These are phyloP conservation scores for Sebastes nivosus DNA, from an alignment of 2,797 vertebrate genomes.

Conservation along the genomic window DNA sequence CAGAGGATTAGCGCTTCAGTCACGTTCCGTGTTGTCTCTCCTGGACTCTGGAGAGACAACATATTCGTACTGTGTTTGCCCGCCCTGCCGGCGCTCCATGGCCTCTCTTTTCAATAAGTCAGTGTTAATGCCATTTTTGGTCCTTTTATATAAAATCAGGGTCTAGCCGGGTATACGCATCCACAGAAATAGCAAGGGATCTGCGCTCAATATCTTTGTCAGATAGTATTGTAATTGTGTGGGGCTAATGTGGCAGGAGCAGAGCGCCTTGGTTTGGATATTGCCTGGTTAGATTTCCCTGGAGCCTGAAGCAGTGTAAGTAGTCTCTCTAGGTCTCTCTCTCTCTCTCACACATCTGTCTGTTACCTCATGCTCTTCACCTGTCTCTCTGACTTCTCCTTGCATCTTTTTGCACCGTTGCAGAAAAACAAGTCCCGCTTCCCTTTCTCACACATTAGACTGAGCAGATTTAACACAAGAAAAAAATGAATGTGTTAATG, in stretches of 20 bases:
- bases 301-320: slow-evolving; percentile 65
- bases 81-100: slow-evolving; percentile 25
- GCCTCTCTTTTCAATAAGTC: slow-evolving; percentile 70
- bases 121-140: slow-evolving; percentile 69
- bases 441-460: neutral
- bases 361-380: slow-evolving; percentile 5
- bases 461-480: neutral
- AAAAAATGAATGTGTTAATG: neutral
- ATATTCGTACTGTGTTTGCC: slow-evolving; percentile 47
- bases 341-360: slow-evolving; percentile 18
- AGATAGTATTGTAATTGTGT: slow-evolving; percentile 82
- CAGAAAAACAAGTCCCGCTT: neutral
- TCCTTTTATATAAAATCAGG: slow-evolving; percentile 67
- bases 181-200: slow-evolving; percentile 72
- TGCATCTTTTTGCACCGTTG: neutral
- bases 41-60: slow-evolving; percentile 30
- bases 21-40: slow-evolving; percentile 7
- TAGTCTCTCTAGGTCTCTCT: slow-evolving; percentile 58
- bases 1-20: neutral
- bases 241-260: slow-evolving; percentile 73
- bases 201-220: slow-evolving; percentile 81
- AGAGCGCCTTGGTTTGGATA: slow-evolving; percentile 74
- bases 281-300: slow-evolving; percentile 83
- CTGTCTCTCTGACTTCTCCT: slow-evolving; percentile 2
- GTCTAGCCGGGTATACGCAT: slow-evolving; percentile 43